phyloP scores from a whole-genome alignment of 2,888 invertebrate species.

The Drosophila aldrichi region DNA sequence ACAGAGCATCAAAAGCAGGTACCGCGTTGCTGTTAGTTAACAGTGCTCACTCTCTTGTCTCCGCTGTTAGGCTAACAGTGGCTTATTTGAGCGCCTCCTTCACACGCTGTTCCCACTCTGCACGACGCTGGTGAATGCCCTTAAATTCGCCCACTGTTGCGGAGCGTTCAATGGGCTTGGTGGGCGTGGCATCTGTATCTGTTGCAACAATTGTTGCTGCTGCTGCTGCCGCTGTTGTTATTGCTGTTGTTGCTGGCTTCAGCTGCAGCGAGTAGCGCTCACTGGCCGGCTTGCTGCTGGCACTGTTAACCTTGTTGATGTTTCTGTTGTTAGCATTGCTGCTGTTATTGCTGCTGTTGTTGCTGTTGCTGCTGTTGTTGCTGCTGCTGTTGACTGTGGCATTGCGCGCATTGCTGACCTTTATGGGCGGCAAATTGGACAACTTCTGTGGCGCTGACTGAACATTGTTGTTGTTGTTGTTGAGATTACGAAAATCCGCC shows the following conservation, averaged over 20 bases:
- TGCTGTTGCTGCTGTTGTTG: conserved; percentile 60
- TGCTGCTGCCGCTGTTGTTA: conserved; percentile 40
- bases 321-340: conserved; percentile 55
- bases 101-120: conserved; percentile 92
- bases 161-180: conserved; percentile 80
- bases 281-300: conserved; percentile 50
- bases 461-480: conserved; percentile 40
- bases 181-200: conserved; percentile 43
- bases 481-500: conserved; percentile 80
- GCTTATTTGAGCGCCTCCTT: conserved; percentile 87
- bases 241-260: conserved; percentile 41
- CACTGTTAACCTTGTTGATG: conserved; percentile 63
- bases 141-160: conserved; percentile 87
- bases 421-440: conserved; percentile 76
- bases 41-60: neutral
- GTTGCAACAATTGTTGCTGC: conserved; percentile 32
- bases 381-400: conserved; percentile 42
- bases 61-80: conserved; percentile 7
- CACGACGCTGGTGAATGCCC: conserved; percentile 90
- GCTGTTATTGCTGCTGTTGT: neutral
- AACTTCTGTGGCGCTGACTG: conserved; percentile 37
- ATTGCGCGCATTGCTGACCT: conserved; percentile 58
- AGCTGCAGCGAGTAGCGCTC: conserved; percentile 68
- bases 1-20: neutral
- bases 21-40: conserved; percentile 4